These are phyloP conservation scores for Drosophila tropicalis DNA, from an alignment of 1,140 invertebrate genomes.

Conservation along the genomic window DNA sequence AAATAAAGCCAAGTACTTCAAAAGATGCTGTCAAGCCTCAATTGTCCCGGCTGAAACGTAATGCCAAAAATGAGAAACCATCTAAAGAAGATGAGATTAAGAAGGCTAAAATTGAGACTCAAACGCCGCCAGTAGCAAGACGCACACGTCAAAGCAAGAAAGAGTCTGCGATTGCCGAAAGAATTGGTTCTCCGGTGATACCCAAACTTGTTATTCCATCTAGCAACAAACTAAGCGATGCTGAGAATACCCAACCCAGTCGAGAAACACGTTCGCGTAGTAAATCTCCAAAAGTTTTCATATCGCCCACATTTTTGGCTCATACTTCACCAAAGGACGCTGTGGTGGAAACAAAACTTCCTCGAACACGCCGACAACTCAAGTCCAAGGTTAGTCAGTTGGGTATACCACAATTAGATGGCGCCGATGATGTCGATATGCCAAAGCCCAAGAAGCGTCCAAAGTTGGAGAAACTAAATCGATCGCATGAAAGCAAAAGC, in stretches of 20 bases:
- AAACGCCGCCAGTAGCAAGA: slow-evolving; percentile 51
- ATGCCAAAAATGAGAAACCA: slow-evolving; percentile 5
- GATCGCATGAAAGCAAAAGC: slow-evolving; percentile 24
- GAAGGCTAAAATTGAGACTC: slow-evolving; percentile 20
- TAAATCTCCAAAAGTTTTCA: slow-evolving; percentile 71
- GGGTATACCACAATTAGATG: slow-evolving; percentile 84
- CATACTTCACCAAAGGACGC: slow-evolving; percentile 2
- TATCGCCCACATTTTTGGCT: slow-evolving; percentile 60
- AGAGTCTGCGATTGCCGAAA: not conserved
- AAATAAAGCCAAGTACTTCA: slow-evolving; percentile 46
- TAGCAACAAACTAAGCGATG: slow-evolving; percentile 40
- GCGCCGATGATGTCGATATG: slow-evolving; percentile 83
- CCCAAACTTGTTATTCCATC: slow-evolving; percentile 61
- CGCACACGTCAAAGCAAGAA: slow-evolving; percentile 53
- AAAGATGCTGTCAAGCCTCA: slow-evolving; percentile 39
- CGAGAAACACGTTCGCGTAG: slow-evolving; percentile 53
- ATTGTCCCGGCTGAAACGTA: slow-evolving; percentile 41
- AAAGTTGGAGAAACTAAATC: slow-evolving; percentile 57
- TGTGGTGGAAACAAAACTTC: not conserved
- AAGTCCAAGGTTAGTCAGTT: slow-evolving; percentile 28
- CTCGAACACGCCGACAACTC: slow-evolving; percentile 52
- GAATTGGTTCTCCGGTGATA: slow-evolving; percentile 65
- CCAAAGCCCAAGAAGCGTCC: slow-evolving; percentile 48
- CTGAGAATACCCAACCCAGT: slow-evolving; percentile 51
- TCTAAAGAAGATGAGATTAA: slow-evolving; percentile 21